These are phyloP conservation scores for Sphaeramia orbicularis DNA, from an alignment of 2,797 vertebrate genomes.

Conservation along the genomic window DNA sequence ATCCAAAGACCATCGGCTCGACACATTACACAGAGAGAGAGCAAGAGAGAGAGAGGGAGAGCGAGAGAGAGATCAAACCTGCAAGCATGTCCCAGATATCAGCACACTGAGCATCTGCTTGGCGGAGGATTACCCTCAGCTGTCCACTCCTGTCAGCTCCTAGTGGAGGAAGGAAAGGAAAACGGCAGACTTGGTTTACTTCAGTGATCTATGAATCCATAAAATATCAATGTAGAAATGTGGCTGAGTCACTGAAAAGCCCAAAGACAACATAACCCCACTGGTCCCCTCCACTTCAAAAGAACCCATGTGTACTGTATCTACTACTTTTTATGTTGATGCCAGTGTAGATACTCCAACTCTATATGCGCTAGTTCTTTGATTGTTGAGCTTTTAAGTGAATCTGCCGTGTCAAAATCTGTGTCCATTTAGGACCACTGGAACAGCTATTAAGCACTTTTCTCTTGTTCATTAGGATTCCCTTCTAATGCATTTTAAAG, in stretches of 20 bases:
- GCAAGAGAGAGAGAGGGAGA: slow-evolving; percentile 3
- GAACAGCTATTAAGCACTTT: too few species aligned
- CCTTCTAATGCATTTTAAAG: too few species aligned
- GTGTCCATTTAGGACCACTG: too few species aligned
- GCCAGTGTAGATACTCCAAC: too few species aligned
- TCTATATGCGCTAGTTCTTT: too few species aligned
- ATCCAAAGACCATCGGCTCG: slow-evolving; percentile 59
- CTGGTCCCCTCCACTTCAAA: not conserved
- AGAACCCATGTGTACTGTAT: too few species aligned
- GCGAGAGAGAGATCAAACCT: slow-evolving; percentile 66
- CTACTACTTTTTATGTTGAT: too few species aligned
- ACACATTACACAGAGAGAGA: slow-evolving; percentile 61
- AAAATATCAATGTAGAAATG: slow-evolving; percentile 1
- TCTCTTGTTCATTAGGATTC: too few species aligned
- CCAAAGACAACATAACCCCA: slow-evolving; percentile 10
- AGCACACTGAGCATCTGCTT: slow-evolving; percentile 67
- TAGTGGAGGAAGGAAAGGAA: slow-evolving; percentile 6
- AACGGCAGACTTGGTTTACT: slow-evolving; percentile 5
- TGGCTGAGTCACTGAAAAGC: slow-evolving; percentile 8
- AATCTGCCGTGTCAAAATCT: too few species aligned
- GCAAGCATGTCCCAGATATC: slow-evolving; percentile 57
- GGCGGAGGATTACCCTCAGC: slow-evolving; percentile 67
- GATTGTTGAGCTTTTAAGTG: too few species aligned
- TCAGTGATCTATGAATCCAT: slow-evolving; percentile 25
- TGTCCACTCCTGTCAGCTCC: slow-evolving; percentile 61